A percentile compares a stretch with the other conserved stretches of the same genome.
phyloP scores from a whole-genome alignment of 2,113 vertebrate species.

The Taxidea taxus region DNA sequence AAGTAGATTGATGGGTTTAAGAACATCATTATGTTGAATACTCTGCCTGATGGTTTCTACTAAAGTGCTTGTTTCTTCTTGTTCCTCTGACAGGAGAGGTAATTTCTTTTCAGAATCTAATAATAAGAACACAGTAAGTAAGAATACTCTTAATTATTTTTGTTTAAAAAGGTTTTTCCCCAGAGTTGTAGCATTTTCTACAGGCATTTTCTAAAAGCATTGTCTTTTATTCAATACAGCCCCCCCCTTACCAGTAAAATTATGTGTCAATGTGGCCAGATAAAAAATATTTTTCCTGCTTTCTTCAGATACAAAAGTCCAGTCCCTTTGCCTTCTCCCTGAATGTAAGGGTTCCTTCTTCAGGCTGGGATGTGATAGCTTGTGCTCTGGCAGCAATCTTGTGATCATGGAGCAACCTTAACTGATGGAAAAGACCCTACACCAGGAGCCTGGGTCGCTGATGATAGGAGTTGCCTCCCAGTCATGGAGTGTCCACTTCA shows the following conservation, averaged over 20 bases:
- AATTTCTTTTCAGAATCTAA: slow-evolving; percentile 87
- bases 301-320: background rate
- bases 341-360: background rate
- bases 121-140: background rate
- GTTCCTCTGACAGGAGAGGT: slow-evolving; percentile 84
- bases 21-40: slow-evolving; percentile 94
- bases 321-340: background rate
- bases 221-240: background rate
- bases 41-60: slow-evolving; percentile 91
- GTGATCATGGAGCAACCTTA: background rate
- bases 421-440: background rate
- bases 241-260: background rate
- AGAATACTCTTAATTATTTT: background rate
- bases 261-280: background rate
- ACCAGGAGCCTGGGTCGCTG: background rate
- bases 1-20: slow-evolving; percentile 91
- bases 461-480: background rate
- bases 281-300: slow-evolving; percentile 4
- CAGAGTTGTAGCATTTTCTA: background rate
- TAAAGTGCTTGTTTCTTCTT: slow-evolving; percentile 88
- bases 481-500: background rate
- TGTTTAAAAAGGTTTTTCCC: background rate
- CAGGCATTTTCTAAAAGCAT: too few relatives aligned
- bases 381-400: background rate
- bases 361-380: background rate